These are phyloP conservation scores for Flexamia atlantica DNA, from an alignment of 2,888 invertebrate species.

Conservation along the genomic window DNA sequence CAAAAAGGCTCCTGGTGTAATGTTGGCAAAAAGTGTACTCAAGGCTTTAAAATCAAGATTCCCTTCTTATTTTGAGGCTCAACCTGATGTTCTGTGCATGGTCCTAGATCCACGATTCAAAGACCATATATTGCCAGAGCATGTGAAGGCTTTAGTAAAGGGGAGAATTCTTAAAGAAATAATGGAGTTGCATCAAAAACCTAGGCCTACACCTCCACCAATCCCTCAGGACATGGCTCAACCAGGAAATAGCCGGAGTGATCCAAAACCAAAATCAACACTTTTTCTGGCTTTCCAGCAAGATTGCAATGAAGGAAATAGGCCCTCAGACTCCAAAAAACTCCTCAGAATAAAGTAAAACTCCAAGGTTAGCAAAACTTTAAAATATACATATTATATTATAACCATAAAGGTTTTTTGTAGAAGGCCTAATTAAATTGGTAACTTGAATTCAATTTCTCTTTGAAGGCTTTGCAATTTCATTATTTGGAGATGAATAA, in stretches of 20 bases:
- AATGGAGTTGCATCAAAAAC: neutral
- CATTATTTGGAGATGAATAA: no score
- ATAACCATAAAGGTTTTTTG: no score
- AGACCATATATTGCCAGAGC: constrained; percentile 15
- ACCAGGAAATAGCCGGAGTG: neutral
- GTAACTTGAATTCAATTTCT: no score
- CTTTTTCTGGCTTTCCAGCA: neutral
- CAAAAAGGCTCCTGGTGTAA: constrained; percentile 3
- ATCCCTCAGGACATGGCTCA: neutral
- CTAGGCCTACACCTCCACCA: neutral
- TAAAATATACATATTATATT: no score
- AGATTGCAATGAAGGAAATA: neutral
- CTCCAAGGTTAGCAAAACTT: no score
- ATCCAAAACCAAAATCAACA: neutral
- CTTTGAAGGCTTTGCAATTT: no score
- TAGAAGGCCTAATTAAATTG: no score
- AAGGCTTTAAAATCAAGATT: constrained; percentile 13
- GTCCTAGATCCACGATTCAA: constrained; percentile 7
- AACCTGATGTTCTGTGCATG: neutral
- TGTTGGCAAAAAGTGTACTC: neutral
- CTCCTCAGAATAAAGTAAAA: no score
- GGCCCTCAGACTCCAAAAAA: no score
- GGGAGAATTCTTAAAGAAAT: neutral
- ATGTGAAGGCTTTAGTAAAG: neutral
- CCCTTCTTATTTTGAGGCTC: constrained; percentile 15